phyloP scores from a whole-genome alignment of 2,888 invertebrate genomes.

The Petrolisthes manimaculis region DNA sequence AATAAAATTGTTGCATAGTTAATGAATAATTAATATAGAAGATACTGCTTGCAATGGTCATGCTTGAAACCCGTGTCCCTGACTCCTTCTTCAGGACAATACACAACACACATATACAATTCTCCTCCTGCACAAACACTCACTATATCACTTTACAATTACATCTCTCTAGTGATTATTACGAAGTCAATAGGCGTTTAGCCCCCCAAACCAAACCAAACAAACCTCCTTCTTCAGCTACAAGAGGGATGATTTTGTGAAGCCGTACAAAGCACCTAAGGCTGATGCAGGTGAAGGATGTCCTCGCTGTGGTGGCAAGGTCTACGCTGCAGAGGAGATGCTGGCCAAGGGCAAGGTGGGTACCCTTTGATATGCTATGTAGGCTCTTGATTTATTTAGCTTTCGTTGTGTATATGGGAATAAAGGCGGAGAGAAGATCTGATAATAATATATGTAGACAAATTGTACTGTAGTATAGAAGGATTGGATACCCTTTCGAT shows the following conservation, averaged over 20 bases:
- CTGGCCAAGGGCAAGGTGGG: constrained; percentile 84
- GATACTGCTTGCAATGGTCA: too few species aligned
- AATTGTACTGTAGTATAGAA: background rate
- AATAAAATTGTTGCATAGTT: too few species aligned
- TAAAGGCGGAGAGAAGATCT: background rate
- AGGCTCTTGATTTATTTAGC: background rate
- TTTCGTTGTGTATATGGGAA: background rate
- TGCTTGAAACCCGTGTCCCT: too few species aligned
- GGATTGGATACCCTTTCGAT: background rate
- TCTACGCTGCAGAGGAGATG: constrained; percentile 97
- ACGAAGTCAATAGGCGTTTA: too few species aligned
- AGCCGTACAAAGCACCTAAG: constrained; percentile 59
- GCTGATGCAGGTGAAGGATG: constrained; percentile 90
- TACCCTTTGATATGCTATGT: background rate
- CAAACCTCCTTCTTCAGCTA: background rate
- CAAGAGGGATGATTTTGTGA: constrained; percentile 33
- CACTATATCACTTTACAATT: too few species aligned
- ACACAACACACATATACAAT: too few species aligned
- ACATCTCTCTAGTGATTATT: too few species aligned
- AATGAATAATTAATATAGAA: too few species aligned
- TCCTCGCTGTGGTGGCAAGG: constrained; percentile 93
- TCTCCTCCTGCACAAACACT: too few species aligned
- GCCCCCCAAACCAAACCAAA: too few species aligned
- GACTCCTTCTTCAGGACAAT: too few species aligned
- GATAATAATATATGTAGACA: background rate